phyloP scores from a whole-genome alignment of 2,888 invertebrate species.

The Trisateles emortualis region DNA sequence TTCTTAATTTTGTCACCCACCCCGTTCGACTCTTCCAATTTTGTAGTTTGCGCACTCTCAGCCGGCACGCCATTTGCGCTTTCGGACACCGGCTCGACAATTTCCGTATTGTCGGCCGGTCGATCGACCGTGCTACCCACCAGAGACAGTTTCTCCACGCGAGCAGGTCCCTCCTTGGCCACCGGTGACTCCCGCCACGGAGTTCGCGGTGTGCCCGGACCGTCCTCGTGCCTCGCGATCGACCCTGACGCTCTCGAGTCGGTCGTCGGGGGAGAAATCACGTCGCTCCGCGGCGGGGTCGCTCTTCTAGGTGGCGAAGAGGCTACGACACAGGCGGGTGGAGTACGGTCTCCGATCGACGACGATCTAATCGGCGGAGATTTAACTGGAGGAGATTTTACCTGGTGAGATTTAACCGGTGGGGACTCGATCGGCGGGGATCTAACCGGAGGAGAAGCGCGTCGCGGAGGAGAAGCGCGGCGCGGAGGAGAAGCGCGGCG shows the following conservation, averaged over 20 bases:
- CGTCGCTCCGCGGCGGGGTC: constrained; percentile 40
- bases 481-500: too few relatives aligned
- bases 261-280: constrained; percentile 27
- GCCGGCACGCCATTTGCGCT: constrained; percentile 1
- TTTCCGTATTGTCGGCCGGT: constrained; percentile 7
- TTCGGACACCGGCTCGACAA: background rate
- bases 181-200: constrained; percentile 54
- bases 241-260: constrained; percentile 8
- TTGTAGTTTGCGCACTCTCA: constrained; percentile 14
- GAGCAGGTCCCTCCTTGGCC: constrained; percentile 51
- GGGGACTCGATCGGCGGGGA: constrained; percentile 18
- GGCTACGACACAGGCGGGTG: constrained; percentile 5
- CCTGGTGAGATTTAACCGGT: constrained; percentile 25
- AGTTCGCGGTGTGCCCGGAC: constrained; percentile 25
- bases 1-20: constrained; percentile 84
- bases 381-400: constrained; percentile 24
- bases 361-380: constrained; percentile 8
- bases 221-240: constrained; percentile 44
- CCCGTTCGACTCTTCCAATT: constrained; percentile 71
- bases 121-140: constrained; percentile 23
- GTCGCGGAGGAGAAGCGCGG: too few relatives aligned
- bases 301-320: constrained; percentile 45
- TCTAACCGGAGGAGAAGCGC: constrained; percentile 17
- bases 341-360: constrained; percentile 4
- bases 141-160: constrained; percentile 37